Evolutionary conservation across 2,888 invertebrate species (phyloP), one percentile per base, ranked within the genome.

Genomic region (Drosophila rellima): DNA sequence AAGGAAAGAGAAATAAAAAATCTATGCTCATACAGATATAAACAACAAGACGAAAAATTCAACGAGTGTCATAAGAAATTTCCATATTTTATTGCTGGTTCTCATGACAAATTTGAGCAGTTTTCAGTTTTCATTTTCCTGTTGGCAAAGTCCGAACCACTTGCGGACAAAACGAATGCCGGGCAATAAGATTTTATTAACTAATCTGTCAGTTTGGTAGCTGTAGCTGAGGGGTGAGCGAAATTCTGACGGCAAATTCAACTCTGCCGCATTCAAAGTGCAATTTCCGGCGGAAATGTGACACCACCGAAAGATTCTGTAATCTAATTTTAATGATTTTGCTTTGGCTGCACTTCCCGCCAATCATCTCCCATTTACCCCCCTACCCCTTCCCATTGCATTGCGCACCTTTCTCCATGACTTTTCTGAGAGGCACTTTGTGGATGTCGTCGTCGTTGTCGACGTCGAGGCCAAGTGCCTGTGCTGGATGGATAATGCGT

Each of bases 301-400:
- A 85, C 89, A 88, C 81, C 81, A 73, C 68, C 83, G 71, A 74
- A 69, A 86, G 78, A 89, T 89, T 89, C 75, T 83, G 88, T 85
- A 85, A 85, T 85, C 80, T 80, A 89, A 85, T 85, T 85, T 85
- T 85, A 89, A 85, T 89, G 88, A 85, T 85, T 85, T 85, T 75
- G 61, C 86, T 69, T 89, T 79, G 54, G 70, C 65, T 65, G 74
- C 82, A 79, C 39, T 70, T 70, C 51, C 65, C 61, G 51, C 52
- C 52, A 17, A 8, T 13, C 37, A 13, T 18, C 1, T n/a, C 5
- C 11, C 37, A 17, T 18, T 18, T 13, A 4, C 35, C 10, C 15
- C 11, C n/a, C 45, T 6, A 0, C 17, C 11, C 11, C 11, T 35
- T 13, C 31, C 10, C n/a, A n/a, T n/a, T n/a, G n/a, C n/a, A n/a